Evolutionary conservation across 2,113 vertebrate genomes (phyloP).

Genomic region (Maccullochella peelii): DNA sequence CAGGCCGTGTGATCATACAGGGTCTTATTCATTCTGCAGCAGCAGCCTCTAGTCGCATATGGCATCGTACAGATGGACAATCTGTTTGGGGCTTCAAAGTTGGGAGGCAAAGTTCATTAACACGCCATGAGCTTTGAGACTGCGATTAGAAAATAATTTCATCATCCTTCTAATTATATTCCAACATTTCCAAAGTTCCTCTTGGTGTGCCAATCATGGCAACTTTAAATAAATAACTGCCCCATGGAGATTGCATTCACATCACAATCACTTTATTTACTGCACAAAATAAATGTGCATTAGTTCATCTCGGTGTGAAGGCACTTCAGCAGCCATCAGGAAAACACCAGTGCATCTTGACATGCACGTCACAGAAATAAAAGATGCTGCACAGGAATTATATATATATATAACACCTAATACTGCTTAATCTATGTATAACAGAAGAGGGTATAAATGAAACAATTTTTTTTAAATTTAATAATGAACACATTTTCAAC

Average conservation of each 20-base stretch:
- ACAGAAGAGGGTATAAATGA: background rate
- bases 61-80: slow-evolving; percentile 73
- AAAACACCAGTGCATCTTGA: background rate
- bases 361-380: background rate
- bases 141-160: slow-evolving; percentile 71
- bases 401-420: background rate
- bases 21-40: slow-evolving; percentile 51
- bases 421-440: background rate
- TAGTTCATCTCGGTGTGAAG: slow-evolving; percentile 12
- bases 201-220: slow-evolving; percentile 37
- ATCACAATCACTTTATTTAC: slow-evolving; percentile 35
- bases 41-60: slow-evolving; percentile 64
- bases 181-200: slow-evolving; percentile 59
- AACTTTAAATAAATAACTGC: slow-evolving; percentile 38
- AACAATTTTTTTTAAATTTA: background rate
- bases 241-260: background rate
- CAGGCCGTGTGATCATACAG: slow-evolving; percentile 47
- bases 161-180: slow-evolving; percentile 67
- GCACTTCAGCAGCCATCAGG: slow-evolving; percentile 11
- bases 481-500: slow-evolving; percentile 11
- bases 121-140: slow-evolving; percentile 57
- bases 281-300: slow-evolving; percentile 30
- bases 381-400: background rate
- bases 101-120: slow-evolving; percentile 76
- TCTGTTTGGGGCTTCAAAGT: slow-evolving; percentile 76